Base-by-base conservation (phyloP, 2,888 invertebrate genomes). In the Euplagia quadripunctaria region DNA sequence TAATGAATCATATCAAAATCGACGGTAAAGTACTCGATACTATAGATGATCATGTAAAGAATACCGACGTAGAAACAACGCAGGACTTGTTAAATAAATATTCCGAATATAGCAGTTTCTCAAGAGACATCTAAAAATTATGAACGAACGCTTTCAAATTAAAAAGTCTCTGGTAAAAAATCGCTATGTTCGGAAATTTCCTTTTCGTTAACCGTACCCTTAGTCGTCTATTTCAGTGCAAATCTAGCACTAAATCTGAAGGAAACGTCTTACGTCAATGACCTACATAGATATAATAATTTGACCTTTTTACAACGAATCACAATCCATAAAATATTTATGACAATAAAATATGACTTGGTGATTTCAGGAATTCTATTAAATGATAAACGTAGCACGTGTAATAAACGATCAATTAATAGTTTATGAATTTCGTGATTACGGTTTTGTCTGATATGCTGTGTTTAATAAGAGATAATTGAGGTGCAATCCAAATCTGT, bases 371-470 rank as follows among this genome's bases (percentile, higher is more conserved):
- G 9, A 41, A 52, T 43, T 43, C 43, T 52, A 65, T 70, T 70
- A 43, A 43, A 55, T 43, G 64, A 41, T 64, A 70, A 51, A 64
- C 64, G 51, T n/a, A 41, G 17, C 41, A 43, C 31, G 31, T 51
- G 46, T 52, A 52, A 55, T 20, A 42, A 70, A 64, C 11, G 51
- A 70, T 20, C 52, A 65, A 65, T 70, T 70, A 66, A 51, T 66
- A 55, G 64, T 64, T 70, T 46, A 43, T 70, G 52, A 70, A 55
- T 55, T 70, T 70, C 20, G 43, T n/a, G 31, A 51, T 64, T 43
- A 31, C 43, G n/a, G 16, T 55, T 64, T 64, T 14, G 2, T 7
- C 7, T 64, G 64, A 43, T 64, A 64, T 14, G 41, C 20, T 41
- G 31, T 52, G 6, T 14, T 52, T 52, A 31, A 31, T 31, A 31